Evolutionary conservation across 2,888 invertebrate genomes (phyloP).

Genomic region (Andrena dorsata): DNA sequence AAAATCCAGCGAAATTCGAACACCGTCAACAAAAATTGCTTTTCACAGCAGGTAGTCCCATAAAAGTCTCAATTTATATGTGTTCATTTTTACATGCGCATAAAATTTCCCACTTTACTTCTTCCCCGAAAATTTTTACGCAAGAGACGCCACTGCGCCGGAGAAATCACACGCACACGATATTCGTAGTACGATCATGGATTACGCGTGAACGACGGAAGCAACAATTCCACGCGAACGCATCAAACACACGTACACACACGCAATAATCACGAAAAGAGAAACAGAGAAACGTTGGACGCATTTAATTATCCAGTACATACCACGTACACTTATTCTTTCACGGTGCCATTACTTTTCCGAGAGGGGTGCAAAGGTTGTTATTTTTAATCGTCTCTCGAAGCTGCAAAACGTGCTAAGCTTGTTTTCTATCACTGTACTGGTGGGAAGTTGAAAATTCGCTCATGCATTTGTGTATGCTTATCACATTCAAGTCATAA

Average conservation of each 20-base stretch:
- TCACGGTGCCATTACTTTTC: conserved; percentile 5
- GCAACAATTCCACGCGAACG: not conserved
- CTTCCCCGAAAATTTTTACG: not conserved
- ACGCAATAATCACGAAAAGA: not conserved
- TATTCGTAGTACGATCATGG: conserved; percentile 17
- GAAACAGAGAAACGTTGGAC: not conserved
- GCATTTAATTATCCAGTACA: not conserved
- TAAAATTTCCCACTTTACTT: too few species aligned
- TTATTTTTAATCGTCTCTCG: not conserved
- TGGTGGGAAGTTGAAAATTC: not conserved
- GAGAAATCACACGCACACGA: conserved; percentile 15
- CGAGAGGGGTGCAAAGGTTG: not conserved
- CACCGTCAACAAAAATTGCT: too few species aligned
- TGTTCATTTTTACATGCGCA: too few species aligned
- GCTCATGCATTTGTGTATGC: not conserved
- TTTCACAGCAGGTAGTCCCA: too few species aligned
- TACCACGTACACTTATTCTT: conserved; percentile 1
- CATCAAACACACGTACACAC: conserved; percentile 14
- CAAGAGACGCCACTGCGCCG: not conserved
- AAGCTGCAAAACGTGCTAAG: not conserved
- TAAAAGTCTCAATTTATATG: too few species aligned
- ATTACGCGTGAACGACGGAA: not conserved
- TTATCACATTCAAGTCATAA: not conserved
- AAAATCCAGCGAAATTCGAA: too few species aligned
- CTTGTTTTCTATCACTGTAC: conserved; percentile 2